Evolutionary conservation across 2,113 vertebrate genomes (phyloP).

Genomic region (Tragulus kanchil): DNA sequence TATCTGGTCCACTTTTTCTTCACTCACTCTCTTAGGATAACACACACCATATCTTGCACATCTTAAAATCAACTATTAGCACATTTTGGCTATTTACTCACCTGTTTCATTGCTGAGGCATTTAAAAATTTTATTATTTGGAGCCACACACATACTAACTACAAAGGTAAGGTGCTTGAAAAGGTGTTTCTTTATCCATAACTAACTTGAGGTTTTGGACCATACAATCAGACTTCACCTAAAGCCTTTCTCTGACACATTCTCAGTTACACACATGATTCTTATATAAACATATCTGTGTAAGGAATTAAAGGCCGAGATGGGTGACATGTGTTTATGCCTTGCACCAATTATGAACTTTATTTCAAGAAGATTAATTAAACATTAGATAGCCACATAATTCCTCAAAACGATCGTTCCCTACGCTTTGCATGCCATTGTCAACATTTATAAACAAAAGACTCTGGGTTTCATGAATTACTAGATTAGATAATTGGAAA

Average conservation of each 20-base stretch:
- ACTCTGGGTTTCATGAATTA: conserved; percentile 22
- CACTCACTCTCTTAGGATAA: not conserved
- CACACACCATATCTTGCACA: not conserved
- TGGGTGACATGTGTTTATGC: not conserved
- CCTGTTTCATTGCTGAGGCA: not conserved
- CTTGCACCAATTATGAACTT: conserved; percentile 46
- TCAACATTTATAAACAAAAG: conserved; percentile 70
- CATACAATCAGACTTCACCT: not conserved
- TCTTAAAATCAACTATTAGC: not conserved
- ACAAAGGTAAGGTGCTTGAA: not conserved
- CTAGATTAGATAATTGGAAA: conserved; percentile 36
- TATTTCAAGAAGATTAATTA: conserved; percentile 53
- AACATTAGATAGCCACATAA: conserved; percentile 37
- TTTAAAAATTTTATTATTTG: not conserved
- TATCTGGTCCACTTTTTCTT: not conserved
- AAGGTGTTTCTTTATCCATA: not conserved
- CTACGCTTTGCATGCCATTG: conserved; percentile 13
- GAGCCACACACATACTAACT: not conserved
- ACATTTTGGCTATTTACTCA: conserved; percentile 17
- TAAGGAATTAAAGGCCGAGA: conserved; percentile 24
- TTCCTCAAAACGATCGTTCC: conserved; percentile 35
- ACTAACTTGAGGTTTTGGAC: not conserved
- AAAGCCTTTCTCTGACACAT: not conserved
- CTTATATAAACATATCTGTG: conserved; percentile 18
- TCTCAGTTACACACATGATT: not conserved